Conservation (phyloP, 2,797 vertebrate species). For the Crocidura indochinensis region DNA sequence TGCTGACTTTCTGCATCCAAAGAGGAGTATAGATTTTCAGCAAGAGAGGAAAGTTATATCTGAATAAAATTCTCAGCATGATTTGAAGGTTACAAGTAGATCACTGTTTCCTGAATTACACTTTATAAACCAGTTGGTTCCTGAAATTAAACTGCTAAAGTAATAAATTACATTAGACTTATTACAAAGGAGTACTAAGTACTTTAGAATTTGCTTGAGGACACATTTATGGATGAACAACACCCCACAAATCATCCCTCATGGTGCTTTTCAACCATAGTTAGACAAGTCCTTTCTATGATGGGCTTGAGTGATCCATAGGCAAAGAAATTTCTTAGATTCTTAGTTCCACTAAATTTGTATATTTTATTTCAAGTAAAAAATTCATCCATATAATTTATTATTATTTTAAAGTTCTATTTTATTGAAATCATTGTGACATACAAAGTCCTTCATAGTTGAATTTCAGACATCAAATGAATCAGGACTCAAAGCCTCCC, state of each 20-base stretch:
- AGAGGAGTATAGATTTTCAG: neutral
- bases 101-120: neutral
- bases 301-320: neutral
- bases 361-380: conserved; percentile 8
- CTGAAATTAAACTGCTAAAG: neutral
- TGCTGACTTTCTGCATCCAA: neutral
- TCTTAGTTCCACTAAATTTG: neutral
- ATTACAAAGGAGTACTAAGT: neutral
- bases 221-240: neutral
- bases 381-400: too few species aligned
- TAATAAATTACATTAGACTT: neutral
- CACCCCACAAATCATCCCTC: neutral
- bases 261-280: neutral
- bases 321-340: neutral
- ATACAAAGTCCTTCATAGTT: too few species aligned
- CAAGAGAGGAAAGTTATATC: neutral
- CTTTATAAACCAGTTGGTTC: neutral
- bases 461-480: too few species aligned
- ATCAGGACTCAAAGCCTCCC: too few species aligned
- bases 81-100: neutral
- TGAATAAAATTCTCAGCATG: neutral
- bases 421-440: too few species aligned
- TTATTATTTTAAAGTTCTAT: too few species aligned
- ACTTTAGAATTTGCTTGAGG: neutral
- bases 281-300: neutral